phyloP scores from a whole-genome alignment of 2,113 vertebrate genomes.

The Vulpes lagopus region DNA sequence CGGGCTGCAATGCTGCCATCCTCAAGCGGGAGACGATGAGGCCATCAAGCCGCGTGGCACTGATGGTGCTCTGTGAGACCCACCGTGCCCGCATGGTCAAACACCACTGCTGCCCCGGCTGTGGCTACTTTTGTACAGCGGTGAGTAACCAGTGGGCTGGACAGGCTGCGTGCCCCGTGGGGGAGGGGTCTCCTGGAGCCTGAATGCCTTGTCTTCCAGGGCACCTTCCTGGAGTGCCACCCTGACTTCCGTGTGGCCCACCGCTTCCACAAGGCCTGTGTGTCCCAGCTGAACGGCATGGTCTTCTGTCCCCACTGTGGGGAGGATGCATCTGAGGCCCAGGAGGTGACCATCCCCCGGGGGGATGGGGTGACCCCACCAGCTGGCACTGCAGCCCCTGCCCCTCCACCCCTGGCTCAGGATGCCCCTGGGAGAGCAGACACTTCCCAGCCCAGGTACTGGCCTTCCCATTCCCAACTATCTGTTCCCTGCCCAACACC shows the following conservation, averaged over 20 bases:
- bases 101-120: conserved; percentile 96
- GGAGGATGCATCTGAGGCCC: conserved; percentile 94
- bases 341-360: conserved; percentile 92
- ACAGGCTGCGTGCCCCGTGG: accelerated
- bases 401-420: conserved; percentile 77
- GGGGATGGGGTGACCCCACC: conserved; percentile 84
- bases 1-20: conserved; percentile 90
- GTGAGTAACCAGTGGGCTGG: conserved; percentile 81
- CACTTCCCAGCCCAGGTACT: conserved; percentile 91
- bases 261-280: conserved; percentile 95
- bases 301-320: conserved; percentile 97
- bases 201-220: conserved; percentile 83
- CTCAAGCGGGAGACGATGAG: conserved; percentile 96
- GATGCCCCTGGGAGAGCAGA: conserved; percentile 84
- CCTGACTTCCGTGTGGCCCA: conserved; percentile 94
- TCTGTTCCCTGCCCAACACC: accelerated
- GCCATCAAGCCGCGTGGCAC: conserved; percentile 92
- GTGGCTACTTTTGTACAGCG: conserved; percentile 95
- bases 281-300: conserved; percentile 93
- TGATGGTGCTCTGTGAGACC: conserved; percentile 94
- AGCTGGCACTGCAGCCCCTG: conserved; percentile 69
- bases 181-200: accelerated
- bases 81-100: conserved; percentile 96
- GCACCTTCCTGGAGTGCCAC: conserved; percentile 95
- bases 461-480: conserved; percentile 71